Conservation (phyloP, 1,140 invertebrate genomes). For the Episyrphus balteatus region DNA sequence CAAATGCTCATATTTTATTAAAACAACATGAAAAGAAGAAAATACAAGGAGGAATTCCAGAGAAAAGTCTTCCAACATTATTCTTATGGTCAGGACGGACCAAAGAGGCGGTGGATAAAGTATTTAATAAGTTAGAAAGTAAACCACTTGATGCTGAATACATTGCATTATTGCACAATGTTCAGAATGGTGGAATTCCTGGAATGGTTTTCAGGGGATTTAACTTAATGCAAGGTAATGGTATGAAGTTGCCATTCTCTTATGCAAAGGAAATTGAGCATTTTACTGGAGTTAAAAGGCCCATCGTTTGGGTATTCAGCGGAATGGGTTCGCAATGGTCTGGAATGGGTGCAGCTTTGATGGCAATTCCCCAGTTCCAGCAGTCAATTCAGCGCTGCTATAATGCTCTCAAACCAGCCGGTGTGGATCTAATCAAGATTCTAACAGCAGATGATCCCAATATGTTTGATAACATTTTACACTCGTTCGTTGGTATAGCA, state of each 20-base stretch:
- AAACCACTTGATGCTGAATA: constrained; percentile 41
- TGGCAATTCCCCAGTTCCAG: constrained; percentile 54
- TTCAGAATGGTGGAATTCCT: constrained; percentile 37
- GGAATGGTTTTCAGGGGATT: constrained; percentile 43
- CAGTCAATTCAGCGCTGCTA: constrained; percentile 59
- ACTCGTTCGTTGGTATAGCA: constrained; percentile 80
- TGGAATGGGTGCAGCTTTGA: constrained; percentile 51
- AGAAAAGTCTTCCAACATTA: constrained; percentile 37
- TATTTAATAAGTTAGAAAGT: constrained; percentile 50
- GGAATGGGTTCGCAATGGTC: constrained; percentile 80
- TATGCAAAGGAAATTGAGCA: constrained; percentile 37
- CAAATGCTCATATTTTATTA: constrained; percentile 58
- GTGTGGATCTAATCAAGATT: constrained; percentile 63
- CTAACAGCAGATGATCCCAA: constrained; percentile 57
- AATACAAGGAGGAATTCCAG: constrained; percentile 36
- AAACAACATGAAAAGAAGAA: constrained; percentile 42
- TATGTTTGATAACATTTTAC: constrained; percentile 65
- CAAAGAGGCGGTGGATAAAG: constrained; percentile 48
- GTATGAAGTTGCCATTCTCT: constrained; percentile 35
- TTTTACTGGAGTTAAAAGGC: constrained; percentile 43
- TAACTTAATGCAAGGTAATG: constrained; percentile 37
- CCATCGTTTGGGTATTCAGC: constrained; percentile 78
- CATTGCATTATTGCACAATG: constrained; percentile 38
- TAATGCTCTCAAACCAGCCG: constrained; percentile 54
- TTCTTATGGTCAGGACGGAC: constrained; percentile 40